Base-by-base conservation (phyloP, 2,888 invertebrate species). In the Synergus gifuensis region DNA sequence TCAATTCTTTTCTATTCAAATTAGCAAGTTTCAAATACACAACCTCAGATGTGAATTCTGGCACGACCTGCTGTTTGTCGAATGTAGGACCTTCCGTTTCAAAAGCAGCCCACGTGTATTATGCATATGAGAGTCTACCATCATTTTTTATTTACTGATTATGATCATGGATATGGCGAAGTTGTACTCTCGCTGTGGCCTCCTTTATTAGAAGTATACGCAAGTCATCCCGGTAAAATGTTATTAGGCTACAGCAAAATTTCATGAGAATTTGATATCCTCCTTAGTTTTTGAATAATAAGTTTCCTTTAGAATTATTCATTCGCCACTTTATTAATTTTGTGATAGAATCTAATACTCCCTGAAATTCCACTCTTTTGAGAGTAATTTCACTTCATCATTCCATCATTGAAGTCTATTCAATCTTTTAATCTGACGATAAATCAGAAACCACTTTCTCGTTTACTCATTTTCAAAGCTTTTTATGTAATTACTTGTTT, bases 1-100 rank as follows among this genome's bases (percentile, higher is more conserved):
- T 69, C 69, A 69, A 69, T 69, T 69, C 69, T 69, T 69, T 69
- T 69, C 69, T 69, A 69, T 69, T 69, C 69, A 69, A 69, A 69
- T 69, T 54, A 69, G 69, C 69, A 69, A 69, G 28, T 69, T 69
- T 54, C 49, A 69, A 49, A 28, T 54, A 54, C 78, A 80, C 73
- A 80, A 8, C 11, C 36, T 36, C 28, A 69, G 69, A 49, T 69
- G 49, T 69, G 69, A 69, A 69, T 49, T 79, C 64, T 64, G 78
- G 54, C 69, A 69, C 79, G 76, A 49, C 76, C 44, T 22, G 62
- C 42, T 54, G 81, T 76, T 69, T 54, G 79, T 67, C 67, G 67
- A 67, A 44, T 67, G 67, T 67, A 44, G 67, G 67, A 67, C 67
- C 67, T 44, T 67, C 42, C 67, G 44, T 67, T 67, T 67, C 46